Evolutionary conservation across 2,113 vertebrate species (phyloP), one percentile per base, ranked within the genome.

Genomic region (pig (Sus scrofa)): DNA sequence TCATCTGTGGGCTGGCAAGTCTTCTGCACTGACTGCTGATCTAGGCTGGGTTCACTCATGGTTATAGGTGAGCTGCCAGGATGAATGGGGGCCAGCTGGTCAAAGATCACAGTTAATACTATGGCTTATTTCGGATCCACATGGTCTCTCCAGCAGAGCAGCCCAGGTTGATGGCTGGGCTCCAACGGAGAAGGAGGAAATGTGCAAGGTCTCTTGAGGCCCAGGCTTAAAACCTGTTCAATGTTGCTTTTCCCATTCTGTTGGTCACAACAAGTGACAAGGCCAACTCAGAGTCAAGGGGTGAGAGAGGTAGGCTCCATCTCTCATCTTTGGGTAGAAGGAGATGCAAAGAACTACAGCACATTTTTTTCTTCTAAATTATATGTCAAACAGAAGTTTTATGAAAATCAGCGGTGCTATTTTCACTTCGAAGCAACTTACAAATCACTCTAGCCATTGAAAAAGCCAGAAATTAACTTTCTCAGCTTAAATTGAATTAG

Each of bases 391-490:
- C 14, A 62, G 34, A 94, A 78, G 9, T 32, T 77, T 92, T 86
- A 71, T 75, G 87, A n/a, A n/a, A n/a, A 79, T 1, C 50, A 37
- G 7, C 12, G 44, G 6, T 65, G 24, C 6, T 93, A 52, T 62
- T 86, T 96, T 54, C 44, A 79, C 27, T 86, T 68, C 34, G 18
- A 50, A 91, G 20, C 7, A 91, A 67, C 26, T 78, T 82, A 30
- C 44, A 22, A 70, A 13, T 74, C 20, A 32, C 0, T 87, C 52
- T 92, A 87, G 50, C 34, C 14, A 34, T n/a, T 82, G 63, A 63
- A 14, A 89, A 81, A 85, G 63, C 1, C 62, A 82, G 20, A 96
- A 79, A 88, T 58, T 89, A 87, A 92, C 34, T 16, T 86, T 74
- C n/a, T 94, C 27, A 39, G 24, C 58, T 86, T 63, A 70, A 91